phyloP scores from a whole-genome alignment of 2,113 vertebrate genomes.

The Okapia johnstoni region DNA sequence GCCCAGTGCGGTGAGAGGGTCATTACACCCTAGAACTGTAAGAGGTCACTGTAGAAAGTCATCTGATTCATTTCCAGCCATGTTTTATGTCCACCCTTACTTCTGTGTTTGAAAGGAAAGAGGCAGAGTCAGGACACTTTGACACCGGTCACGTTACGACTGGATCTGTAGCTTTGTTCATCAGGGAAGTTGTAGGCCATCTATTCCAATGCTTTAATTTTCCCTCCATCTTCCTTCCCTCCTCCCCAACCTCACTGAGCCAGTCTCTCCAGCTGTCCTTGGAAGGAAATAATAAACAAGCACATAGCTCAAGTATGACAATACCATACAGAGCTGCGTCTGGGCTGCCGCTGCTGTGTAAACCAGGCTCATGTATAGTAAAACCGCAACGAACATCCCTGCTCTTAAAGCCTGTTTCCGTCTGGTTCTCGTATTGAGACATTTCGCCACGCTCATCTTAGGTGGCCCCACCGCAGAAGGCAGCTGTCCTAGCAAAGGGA shows the following conservation, averaged over 20 bases:
- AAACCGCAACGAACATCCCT: neutral
- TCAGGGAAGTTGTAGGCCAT: neutral
- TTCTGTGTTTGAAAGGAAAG: neutral
- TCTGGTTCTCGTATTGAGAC: neutral
- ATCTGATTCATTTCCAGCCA: neutral
- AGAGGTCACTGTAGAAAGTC: neutral
- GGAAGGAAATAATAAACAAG: conserved; percentile 20
- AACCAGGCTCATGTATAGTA: conserved; percentile 22
- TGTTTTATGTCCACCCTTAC: neutral
- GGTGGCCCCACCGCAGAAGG: conserved; percentile 44
- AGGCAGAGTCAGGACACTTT: neutral
- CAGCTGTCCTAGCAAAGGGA: conserved; percentile 33
- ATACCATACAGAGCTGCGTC: neutral
- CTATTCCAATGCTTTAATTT: neutral
- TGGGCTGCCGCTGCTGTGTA: neutral
- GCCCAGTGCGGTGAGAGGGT: neutral
- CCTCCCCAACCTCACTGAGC: neutral
- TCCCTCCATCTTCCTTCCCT: neutral
- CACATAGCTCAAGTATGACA: neutral
- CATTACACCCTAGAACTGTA: neutral
- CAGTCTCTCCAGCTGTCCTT: conserved; percentile 27
- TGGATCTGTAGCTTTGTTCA: neutral
- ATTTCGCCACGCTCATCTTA: conserved; percentile 35
- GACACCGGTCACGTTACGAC: neutral
- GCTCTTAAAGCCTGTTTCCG: neutral